Percentiles rank a stretch among this genome's conserved stretches.
Conservation (phyloP, 2,888 invertebrate species). For the Clanis bilineata region DNA sequence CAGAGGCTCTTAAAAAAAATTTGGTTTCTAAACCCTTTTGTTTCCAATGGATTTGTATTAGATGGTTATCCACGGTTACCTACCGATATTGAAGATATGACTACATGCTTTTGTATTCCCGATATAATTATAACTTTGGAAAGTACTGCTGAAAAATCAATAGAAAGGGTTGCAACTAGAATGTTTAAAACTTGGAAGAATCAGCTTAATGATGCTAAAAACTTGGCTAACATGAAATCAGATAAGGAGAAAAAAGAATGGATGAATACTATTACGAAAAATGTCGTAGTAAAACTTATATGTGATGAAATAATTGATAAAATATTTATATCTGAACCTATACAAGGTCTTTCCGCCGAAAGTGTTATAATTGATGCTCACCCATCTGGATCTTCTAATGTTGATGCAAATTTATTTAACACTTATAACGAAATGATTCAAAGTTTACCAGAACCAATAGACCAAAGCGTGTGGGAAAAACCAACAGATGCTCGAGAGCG, state of each 20-base stretch:
- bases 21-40: constrained; percentile 80
- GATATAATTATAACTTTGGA: constrained; percentile 81
- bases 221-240: constrained; percentile 42
- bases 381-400: constrained; percentile 52
- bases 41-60: constrained; percentile 77
- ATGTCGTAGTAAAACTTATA: constrained; percentile 53
- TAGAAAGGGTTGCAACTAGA: constrained; percentile 52
- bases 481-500: constrained; percentile 68
- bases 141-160: constrained; percentile 48
- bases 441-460: constrained; percentile 73
- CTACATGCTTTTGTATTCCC: constrained; percentile 76
- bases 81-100: constrained; percentile 79
- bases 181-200: constrained; percentile 65
- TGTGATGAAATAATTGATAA: constrained; percentile 56
- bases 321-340: constrained; percentile 30
- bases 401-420: constrained; percentile 60
- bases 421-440: constrained; percentile 61
- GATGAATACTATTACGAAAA: constrained; percentile 53
- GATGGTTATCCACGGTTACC: constrained; percentile 84
- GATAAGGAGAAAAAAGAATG: constrained; percentile 47
- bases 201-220: constrained; percentile 61
- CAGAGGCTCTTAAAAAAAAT: constrained; percentile 66
- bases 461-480: constrained; percentile 73
- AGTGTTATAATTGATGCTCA: constrained; percentile 75
- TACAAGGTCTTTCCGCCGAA: constrained; percentile 38